phyloP scores from a whole-genome alignment of 2,888 invertebrate genomes.

The Thymelicus sylvestris region DNA sequence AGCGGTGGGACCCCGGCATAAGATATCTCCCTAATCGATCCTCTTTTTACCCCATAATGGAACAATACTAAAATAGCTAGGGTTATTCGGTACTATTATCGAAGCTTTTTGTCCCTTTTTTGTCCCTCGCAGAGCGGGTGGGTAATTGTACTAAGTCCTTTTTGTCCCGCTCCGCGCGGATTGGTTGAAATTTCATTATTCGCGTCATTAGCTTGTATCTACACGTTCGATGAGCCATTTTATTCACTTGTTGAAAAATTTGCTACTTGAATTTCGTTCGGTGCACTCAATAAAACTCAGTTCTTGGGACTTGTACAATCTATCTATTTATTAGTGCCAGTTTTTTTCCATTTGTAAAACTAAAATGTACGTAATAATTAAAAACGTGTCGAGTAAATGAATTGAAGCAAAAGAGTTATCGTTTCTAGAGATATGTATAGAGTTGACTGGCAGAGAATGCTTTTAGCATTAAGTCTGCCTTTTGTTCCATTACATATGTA shows the following conservation, averaged over 20 bases:
- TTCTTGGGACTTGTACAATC: not conserved
- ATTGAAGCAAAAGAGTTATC: no score
- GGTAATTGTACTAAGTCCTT: slow-evolving; percentile 77
- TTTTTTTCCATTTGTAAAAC: not conserved
- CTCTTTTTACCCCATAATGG: slow-evolving; percentile 58
- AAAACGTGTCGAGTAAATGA: no score
- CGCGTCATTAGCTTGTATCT: slow-evolving; percentile 60
- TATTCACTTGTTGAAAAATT: slow-evolving; percentile 48
- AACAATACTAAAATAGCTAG: slow-evolving; percentile 45
- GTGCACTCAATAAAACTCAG: slow-evolving; percentile 19
- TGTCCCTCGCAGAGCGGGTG: slow-evolving; percentile 73
- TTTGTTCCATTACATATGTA: no score
- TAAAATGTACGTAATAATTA: no score
- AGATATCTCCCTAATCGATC: slow-evolving; percentile 20
- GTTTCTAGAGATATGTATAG: no score
- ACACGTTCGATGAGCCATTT: slow-evolving; percentile 40
- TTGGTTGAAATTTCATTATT: slow-evolving; percentile 58
- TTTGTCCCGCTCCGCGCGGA: slow-evolving; percentile 57
- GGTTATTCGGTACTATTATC: slow-evolving; percentile 69
- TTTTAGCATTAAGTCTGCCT: no score
- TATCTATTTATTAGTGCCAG: no score
- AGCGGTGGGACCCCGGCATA: not conserved
- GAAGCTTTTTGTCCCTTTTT: slow-evolving; percentile 59
- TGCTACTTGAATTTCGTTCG: slow-evolving; percentile 14
- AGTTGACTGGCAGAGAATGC: no score